Evolutionary conservation across 2,113 vertebrate species (phyloP).

Genomic region (Patagioenas fasciata): DNA sequence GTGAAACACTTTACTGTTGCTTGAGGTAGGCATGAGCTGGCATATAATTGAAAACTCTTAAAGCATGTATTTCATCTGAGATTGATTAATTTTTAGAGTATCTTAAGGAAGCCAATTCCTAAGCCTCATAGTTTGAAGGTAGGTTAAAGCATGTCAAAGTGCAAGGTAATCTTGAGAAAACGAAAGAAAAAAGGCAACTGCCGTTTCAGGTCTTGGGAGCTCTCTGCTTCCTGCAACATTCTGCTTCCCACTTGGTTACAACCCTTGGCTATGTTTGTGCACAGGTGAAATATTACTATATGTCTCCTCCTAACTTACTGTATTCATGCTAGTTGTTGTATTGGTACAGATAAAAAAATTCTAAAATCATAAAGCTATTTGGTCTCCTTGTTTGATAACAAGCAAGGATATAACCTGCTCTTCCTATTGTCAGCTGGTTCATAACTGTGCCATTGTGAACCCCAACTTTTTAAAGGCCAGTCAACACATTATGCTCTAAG

Average conservation of each 20-base stretch:
- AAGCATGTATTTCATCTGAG: background rate
- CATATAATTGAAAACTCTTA: background rate
- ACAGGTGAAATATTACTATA: background rate
- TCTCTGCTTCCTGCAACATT: background rate
- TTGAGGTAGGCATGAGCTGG: background rate
- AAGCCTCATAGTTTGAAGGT: background rate
- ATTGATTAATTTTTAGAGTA: background rate
- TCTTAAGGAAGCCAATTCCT: background rate
- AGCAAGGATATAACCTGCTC: background rate
- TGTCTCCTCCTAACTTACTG: background rate
- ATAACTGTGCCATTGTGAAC: background rate
- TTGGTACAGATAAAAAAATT: background rate
- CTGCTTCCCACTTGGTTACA: background rate
- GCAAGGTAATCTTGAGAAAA: background rate
- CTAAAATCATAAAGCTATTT: background rate
- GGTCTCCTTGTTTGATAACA: background rate
- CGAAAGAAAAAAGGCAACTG: background rate
- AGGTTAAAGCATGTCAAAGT: background rate
- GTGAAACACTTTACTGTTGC: background rate
- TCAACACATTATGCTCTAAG: fast-evolving
- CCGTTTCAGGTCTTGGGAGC: background rate
- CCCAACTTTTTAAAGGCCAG: background rate
- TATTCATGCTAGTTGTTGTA: background rate
- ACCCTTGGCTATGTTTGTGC: background rate
- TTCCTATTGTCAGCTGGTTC: background rate